These are phyloP conservation scores for Stenodera caucasica DNA, from an alignment of 2,888 invertebrate species.

Conservation along the genomic window DNA sequence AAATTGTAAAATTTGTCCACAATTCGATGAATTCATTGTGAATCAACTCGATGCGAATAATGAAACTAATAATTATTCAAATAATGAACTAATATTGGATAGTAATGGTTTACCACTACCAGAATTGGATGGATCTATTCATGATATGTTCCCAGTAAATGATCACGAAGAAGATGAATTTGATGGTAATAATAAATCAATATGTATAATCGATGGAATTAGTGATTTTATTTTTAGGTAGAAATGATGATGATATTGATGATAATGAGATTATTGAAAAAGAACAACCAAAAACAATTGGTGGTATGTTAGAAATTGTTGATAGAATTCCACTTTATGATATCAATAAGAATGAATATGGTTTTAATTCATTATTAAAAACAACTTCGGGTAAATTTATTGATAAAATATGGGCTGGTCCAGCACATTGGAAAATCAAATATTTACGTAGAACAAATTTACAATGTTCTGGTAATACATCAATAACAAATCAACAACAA, in stretches of 20 bases:
- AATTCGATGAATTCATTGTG: slow-evolving; percentile 57
- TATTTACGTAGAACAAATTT: slow-evolving; percentile 33
- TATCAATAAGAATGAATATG: slow-evolving; percentile 65
- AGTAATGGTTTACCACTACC: slow-evolving; percentile 46
- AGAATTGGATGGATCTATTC: slow-evolving; percentile 53
- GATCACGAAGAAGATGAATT: slow-evolving; percentile 27
- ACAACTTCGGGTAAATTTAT: slow-evolving; percentile 37
- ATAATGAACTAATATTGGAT: slow-evolving; percentile 39
- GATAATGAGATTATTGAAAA: slow-evolving; percentile 36
- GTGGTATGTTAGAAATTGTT: slow-evolving; percentile 55
- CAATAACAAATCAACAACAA: slow-evolving; percentile 37
- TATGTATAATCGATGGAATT: not conserved
- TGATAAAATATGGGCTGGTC: slow-evolving; percentile 73
- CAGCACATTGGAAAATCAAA: slow-evolving; percentile 78
- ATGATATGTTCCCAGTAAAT: slow-evolving; percentile 51
- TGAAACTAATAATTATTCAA: slow-evolving; percentile 30
- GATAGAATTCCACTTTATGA: slow-evolving; percentile 62
- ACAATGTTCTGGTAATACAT: slow-evolving; percentile 52
- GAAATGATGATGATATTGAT: not conserved
- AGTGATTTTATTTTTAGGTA: not conserved
- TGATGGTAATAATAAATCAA: too few species aligned
- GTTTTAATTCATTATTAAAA: slow-evolving; percentile 64
- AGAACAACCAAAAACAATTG: slow-evolving; percentile 51
- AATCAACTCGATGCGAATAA: slow-evolving; percentile 45
- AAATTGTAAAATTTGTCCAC: slow-evolving; percentile 59